Conservation (phyloP, 1,140 invertebrate species). For the Pteromalus puparum region DNA sequence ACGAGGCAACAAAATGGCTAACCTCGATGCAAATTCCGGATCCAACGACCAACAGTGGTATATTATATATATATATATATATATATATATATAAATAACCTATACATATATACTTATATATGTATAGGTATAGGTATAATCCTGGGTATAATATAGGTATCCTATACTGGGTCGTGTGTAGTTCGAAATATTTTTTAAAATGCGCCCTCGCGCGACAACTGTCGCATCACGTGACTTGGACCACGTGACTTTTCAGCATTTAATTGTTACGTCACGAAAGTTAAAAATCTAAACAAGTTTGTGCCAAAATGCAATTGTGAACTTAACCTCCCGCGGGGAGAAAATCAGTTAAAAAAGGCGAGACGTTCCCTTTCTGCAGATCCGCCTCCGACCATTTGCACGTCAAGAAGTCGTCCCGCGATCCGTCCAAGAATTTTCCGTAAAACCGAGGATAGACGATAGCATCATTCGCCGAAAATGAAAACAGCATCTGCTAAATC, state of each 20-base stretch:
- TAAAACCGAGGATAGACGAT: not conserved
- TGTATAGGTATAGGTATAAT: no score
- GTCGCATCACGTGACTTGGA: not conserved
- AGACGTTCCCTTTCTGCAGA: not conserved
- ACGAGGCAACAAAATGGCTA: constrained; percentile 32
- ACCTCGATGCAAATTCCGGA: constrained; percentile 4
- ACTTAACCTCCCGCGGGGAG: not conserved
- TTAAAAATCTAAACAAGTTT: not conserved
- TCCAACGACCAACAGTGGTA: no score
- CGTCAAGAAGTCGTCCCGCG: not conserved
- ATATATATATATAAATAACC: no score
- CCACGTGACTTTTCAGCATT: constrained; percentile 31
- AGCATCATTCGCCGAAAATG: constrained; percentile 20
- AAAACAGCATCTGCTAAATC: constrained; percentile 27
- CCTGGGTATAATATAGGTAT: no score
- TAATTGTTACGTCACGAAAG: constrained; percentile 23
- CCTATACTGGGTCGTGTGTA: no score
- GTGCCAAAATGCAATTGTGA: not conserved
- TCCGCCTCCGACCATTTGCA: not conserved
- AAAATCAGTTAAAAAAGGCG: not conserved
- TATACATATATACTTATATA: no score
- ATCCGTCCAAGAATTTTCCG: not conserved
- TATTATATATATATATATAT: no score
- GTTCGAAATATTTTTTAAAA: constrained; percentile 7
- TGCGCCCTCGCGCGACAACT: not conserved